Evolutionary conservation across 2,888 invertebrate genomes (phyloP).

Genomic region (Azorinus chamasolen): DNA sequence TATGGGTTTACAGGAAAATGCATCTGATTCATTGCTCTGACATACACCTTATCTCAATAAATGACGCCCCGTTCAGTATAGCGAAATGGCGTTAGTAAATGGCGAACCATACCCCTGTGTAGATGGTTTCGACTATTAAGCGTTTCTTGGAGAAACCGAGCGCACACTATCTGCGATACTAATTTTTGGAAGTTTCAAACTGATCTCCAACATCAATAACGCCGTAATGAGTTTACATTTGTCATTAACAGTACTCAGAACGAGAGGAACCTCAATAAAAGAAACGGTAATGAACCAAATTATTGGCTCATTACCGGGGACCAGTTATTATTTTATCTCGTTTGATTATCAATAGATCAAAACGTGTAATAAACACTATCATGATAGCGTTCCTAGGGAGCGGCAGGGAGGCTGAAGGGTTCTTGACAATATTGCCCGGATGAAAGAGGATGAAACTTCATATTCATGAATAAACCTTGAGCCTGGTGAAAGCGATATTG

Average conservation of each 20-base stretch:
- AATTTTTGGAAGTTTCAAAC: too few species aligned
- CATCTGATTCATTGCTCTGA: too few species aligned
- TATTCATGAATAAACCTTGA: constrained; percentile 7
- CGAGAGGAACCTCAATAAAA: constrained; percentile 19
- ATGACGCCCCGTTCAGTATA: too few species aligned
- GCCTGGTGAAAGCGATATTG: too few species aligned
- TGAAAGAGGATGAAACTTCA: constrained; percentile 40
- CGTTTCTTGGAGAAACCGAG: too few species aligned
- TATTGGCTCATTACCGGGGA: constrained; percentile 42
- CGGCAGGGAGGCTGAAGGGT: constrained; percentile 17
- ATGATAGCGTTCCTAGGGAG: constrained; percentile 23
- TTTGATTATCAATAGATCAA: constrained; percentile 60
- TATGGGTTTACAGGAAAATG: too few species aligned
- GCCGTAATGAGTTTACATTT: not conserved
- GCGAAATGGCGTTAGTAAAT: too few species aligned
- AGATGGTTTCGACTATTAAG: too few species aligned
- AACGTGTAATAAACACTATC: constrained; percentile 57
- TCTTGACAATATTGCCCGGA: constrained; percentile 32
- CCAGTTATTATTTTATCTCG: constrained; percentile 45
- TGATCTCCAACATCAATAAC: too few species aligned
- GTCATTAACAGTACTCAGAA: constrained; percentile 14
- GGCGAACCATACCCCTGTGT: too few species aligned
- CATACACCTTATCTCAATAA: too few species aligned
- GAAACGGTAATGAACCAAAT: constrained; percentile 17
- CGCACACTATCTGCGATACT: too few species aligned